Percentiles rank a stretch among this genome's conserved stretches.
Conservation (phyloP, 1,140 invertebrate species). For the Bombus breviceps region DNA sequence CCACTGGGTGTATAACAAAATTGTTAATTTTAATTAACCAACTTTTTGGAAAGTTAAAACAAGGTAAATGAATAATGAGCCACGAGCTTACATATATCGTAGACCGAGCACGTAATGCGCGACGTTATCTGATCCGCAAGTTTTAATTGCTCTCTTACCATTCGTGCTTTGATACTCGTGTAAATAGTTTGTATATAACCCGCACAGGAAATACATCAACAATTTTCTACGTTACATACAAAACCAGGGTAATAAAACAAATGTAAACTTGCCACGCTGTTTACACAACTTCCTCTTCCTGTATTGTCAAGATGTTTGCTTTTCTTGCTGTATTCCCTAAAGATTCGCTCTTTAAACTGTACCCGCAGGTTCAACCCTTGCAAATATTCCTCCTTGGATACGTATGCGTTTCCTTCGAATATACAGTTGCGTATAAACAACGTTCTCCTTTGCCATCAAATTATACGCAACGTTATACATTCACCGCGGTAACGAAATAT, state of each 20-base stretch:
- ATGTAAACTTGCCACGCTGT: neutral
- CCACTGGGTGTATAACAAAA: neutral
- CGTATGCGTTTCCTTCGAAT: neutral
- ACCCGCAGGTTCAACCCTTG: neutral
- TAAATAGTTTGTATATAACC: neutral
- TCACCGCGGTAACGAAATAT: no score
- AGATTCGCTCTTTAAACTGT: neutral
- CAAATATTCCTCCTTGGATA: neutral
- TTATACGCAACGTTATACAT: neutral
- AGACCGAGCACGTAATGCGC: neutral
- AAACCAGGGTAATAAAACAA: constrained; percentile 3
- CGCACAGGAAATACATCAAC: neutral
- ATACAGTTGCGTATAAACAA: neutral
- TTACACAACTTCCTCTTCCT: neutral
- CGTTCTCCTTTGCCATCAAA: neutral
- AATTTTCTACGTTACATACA: neutral
- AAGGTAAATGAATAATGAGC: neutral
- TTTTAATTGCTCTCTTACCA: neutral
- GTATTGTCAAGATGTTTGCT: constrained; percentile 2
- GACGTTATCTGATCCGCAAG: neutral
- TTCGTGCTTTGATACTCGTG: neutral
- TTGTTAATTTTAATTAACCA: neutral
- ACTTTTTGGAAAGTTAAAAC: neutral
- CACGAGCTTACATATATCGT: neutral
- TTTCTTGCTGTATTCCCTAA: neutral